phyloP scores from a whole-genome alignment of 2,797 vertebrate genomes.

The Esox lucius region DNA sequence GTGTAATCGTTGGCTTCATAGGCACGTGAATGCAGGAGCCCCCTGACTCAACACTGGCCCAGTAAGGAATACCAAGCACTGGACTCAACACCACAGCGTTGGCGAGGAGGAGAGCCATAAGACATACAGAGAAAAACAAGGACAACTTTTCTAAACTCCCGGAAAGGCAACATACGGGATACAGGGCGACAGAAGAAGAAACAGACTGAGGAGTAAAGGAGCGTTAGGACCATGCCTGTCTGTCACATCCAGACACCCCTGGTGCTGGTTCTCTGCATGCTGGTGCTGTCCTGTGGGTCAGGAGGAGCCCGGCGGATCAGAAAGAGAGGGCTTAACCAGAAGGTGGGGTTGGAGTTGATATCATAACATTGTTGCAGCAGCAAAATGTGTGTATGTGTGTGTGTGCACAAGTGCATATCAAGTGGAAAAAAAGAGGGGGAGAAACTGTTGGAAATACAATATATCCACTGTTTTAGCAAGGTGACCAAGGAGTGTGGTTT shows the following conservation, averaged over 20 bases:
- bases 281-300: slow-evolving; percentile 59
- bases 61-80: background rate
- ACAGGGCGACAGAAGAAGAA: slow-evolving; percentile 1
- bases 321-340: slow-evolving; percentile 76
- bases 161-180: background rate
- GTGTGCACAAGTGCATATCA: background rate
- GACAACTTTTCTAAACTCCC: slow-evolving; percentile 18
- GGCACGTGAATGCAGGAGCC: background rate
- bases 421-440: background rate
- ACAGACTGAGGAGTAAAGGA: slow-evolving; percentile 26
- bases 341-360: slow-evolving; percentile 57
- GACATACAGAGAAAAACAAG: slow-evolving; percentile 22
- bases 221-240: slow-evolving; percentile 58
- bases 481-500: background rate
- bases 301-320: slow-evolving; percentile 64
- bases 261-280: slow-evolving; percentile 65
- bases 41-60: background rate
- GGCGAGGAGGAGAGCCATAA: slow-evolving; percentile 17
- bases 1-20: slow-evolving; percentile 2
- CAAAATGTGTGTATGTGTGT: background rate
- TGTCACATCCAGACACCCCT: slow-evolving; percentile 27
- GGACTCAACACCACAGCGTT: background rate
- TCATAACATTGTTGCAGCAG: background rate
- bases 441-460: slow-evolving; percentile 20
- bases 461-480: slow-evolving; percentile 33